phyloP scores from a whole-genome alignment of 2,797 vertebrate genomes.

The Sebastes kiyomatsui region DNA sequence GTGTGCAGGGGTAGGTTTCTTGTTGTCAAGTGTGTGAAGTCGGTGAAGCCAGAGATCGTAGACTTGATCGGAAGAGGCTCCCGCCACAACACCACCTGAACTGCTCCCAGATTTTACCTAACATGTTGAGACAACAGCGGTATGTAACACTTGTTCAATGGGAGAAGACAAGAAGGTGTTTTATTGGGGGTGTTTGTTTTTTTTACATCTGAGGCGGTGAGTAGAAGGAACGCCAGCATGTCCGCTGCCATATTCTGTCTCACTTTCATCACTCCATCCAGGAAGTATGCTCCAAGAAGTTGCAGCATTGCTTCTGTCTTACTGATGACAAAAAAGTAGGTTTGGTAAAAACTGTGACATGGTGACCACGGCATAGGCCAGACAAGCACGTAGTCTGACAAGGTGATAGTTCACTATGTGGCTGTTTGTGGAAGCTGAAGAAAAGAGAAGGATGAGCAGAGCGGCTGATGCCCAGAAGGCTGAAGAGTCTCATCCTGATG shows the following conservation, averaged over 20 bases:
- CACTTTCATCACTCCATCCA: neutral
- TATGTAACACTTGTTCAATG: neutral
- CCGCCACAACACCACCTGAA: neutral
- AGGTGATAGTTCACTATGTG: neutral
- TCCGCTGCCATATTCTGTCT: neutral
- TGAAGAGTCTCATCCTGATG: neutral
- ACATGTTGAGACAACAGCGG: neutral
- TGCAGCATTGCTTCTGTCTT: neutral
- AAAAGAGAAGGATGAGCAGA: neutral
- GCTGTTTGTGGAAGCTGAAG: neutral
- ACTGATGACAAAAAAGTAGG: neutral
- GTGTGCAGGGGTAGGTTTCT: neutral
- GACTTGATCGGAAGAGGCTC: neutral
- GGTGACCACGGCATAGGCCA: too few relatives aligned
- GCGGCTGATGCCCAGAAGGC: neutral
- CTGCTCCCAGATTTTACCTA: neutral
- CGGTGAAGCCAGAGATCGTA: neutral
- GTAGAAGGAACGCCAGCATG: neutral
- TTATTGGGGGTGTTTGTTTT: neutral
- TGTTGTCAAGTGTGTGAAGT: neutral
- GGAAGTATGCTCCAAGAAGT: neutral
- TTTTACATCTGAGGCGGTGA: neutral
- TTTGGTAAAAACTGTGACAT: neutral
- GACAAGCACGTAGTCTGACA: neutral
- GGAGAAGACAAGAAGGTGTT: neutral